Evolutionary conservation across 2,888 invertebrate species (phyloP).

Genomic region (Cepaea hortensis): DNA sequence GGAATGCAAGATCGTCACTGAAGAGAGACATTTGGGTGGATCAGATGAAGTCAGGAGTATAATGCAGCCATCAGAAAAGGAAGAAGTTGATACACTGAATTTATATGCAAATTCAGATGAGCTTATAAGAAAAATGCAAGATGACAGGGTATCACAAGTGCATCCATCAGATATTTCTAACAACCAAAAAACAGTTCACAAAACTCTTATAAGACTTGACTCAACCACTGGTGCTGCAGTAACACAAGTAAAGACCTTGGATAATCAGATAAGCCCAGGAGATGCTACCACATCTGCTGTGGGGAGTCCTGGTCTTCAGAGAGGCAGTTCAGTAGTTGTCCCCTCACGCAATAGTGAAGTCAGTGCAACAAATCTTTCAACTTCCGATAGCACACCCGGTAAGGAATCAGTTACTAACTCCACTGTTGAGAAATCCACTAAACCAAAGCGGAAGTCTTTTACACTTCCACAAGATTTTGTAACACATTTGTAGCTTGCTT

Average conservation of each 20-base stretch:
- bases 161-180: not conserved
- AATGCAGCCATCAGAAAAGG: not conserved
- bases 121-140: not conserved
- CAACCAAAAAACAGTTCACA: not conserved
- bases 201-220: conserved; percentile 37
- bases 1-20: not conserved
- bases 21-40: not conserved
- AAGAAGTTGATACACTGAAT: not conserved
- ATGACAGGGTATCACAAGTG: not conserved
- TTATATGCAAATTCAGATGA: not conserved
- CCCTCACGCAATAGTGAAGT: not conserved
- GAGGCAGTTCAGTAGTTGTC: conserved; percentile 5
- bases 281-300: conserved; percentile 5
- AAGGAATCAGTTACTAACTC: not conserved
- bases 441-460: conserved; percentile 34
- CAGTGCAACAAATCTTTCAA: not conserved
- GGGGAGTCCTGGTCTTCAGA: not conserved
- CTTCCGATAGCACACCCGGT: not conserved
- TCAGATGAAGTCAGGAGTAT: not conserved
- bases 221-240: not conserved
- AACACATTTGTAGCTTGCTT: conserved; percentile 39
- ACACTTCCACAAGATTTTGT: conserved; percentile 39
- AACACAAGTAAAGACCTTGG: not conserved
- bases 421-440: conserved; percentile 19
- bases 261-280: conserved; percentile 35